Evolutionary conservation across 2,113 vertebrate genomes (phyloP).

Genomic region (Symphodus melops): DNA sequence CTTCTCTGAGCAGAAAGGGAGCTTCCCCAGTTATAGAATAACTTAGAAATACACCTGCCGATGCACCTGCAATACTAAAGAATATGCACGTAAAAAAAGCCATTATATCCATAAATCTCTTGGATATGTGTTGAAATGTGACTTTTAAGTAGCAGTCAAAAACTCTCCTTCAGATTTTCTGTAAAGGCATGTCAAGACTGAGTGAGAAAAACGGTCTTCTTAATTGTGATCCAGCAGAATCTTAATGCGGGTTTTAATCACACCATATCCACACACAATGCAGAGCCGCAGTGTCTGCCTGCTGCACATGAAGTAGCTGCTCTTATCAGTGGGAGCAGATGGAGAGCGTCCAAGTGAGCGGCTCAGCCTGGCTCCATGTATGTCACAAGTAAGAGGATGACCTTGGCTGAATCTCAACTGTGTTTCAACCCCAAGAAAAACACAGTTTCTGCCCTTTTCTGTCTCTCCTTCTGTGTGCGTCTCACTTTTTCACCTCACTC

Average conservation of each 20-base stretch:
- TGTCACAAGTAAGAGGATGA: conserved; percentile 77
- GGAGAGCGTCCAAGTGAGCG: conserved; percentile 75
- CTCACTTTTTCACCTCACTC: background rate
- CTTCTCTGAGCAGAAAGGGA: background rate
- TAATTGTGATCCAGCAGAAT: conserved; percentile 19
- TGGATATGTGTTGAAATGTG: background rate
- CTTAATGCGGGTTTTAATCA: conserved; percentile 58
- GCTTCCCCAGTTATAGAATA: background rate
- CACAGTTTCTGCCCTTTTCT: conserved; percentile 29
- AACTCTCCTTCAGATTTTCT: background rate
- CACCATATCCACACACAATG: conserved; percentile 31
- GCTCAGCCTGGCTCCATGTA: conserved; percentile 77
- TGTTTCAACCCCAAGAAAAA: conserved; percentile 54
- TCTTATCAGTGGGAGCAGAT: conserved; percentile 76
- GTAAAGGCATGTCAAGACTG: background rate
- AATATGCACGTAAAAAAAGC: background rate
- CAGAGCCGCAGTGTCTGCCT: conserved; percentile 34
- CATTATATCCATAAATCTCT: background rate
- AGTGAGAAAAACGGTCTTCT: background rate
- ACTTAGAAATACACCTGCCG: background rate
- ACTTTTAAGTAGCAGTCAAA: background rate
- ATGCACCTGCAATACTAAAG: background rate
- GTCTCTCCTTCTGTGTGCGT: conserved; percentile 23
- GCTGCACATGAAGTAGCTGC: conserved; percentile 53
- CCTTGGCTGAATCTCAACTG: conserved; percentile 67